Evolutionary conservation across 2,113 vertebrate genomes (phyloP).

Genomic region (Catharus bicknelli): DNA sequence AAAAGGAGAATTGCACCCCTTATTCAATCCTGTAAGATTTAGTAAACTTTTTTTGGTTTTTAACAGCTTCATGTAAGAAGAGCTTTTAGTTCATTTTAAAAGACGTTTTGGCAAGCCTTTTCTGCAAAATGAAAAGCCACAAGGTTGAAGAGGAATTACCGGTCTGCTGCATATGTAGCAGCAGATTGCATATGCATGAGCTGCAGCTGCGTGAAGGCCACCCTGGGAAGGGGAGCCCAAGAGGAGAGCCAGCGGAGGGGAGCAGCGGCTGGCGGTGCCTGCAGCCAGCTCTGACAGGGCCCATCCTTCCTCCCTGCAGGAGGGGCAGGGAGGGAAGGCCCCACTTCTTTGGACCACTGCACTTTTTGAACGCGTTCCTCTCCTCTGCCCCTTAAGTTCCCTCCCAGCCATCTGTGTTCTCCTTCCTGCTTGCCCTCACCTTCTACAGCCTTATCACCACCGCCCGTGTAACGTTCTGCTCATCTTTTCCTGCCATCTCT

Average conservation of each 20-base stretch:
- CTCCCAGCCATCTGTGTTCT: neutral
- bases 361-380: neutral
- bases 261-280: neutral
- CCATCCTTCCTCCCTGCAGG: neutral
- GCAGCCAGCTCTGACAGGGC: neutral
- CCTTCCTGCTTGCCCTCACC: neutral
- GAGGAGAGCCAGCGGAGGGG: neutral
- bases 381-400: neutral
- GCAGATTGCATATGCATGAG: conserved; percentile 34
- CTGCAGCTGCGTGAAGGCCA: conserved; percentile 8
- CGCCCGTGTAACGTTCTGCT: neutral
- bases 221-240: neutral
- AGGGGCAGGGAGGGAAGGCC: neutral
- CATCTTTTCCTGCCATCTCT: neutral
- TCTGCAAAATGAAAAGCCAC: neutral
- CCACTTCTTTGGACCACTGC: fast-evolving
- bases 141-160: conserved; percentile 19
- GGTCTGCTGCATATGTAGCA: conserved; percentile 13
- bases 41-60: neutral
- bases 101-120: neutral
- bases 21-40: neutral
- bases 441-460: neutral
- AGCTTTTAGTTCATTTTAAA: neutral
- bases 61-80: neutral
- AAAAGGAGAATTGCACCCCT: neutral